These are phyloP conservation scores for Gonocerus acuteangulatus DNA, from an alignment of 2,888 invertebrate genomes.

Conservation along the genomic window DNA sequence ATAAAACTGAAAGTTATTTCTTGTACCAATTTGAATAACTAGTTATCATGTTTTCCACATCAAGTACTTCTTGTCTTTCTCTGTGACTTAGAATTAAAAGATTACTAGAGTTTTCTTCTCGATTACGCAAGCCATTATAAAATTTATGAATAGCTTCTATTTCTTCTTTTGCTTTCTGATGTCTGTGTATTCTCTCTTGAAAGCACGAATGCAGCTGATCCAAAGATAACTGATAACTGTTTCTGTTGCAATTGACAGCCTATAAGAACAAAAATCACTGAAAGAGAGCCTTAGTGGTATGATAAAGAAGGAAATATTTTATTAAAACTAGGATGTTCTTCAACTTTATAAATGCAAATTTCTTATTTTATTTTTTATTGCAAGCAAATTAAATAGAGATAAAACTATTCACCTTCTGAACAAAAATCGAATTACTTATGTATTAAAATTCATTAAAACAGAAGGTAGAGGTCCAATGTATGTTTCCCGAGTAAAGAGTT, in stretches of 20 bases:
- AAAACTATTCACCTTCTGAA: too few species aligned
- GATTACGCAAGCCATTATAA: constrained; percentile 13
- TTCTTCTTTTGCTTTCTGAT: not conserved
- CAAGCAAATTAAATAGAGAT: too few species aligned
- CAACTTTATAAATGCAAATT: too few species aligned
- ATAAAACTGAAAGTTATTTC: too few species aligned
- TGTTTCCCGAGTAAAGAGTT: too few species aligned
- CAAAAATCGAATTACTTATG: too few species aligned
- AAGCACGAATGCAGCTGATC: not conserved
- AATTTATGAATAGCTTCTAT: constrained; percentile 10
- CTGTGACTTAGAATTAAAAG: not conserved
- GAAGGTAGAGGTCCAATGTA: too few species aligned
- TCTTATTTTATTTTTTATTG: too few species aligned
- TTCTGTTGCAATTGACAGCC: not conserved
- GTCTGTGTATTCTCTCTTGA: constrained; percentile 8
- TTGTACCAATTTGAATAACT: constrained; percentile 2
- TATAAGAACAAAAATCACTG: not conserved
- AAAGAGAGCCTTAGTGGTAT: not conserved
- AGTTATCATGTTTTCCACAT: constrained; percentile 4
- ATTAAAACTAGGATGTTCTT: too few species aligned
- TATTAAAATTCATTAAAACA: too few species aligned
- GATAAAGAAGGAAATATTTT: too few species aligned
- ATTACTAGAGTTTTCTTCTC: not conserved
- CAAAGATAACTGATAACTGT: not conserved
- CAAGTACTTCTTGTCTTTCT: constrained; percentile 4